Evolutionary conservation across 1,140 invertebrate genomes (phyloP).

Genomic region (Bombus superbus): DNA sequence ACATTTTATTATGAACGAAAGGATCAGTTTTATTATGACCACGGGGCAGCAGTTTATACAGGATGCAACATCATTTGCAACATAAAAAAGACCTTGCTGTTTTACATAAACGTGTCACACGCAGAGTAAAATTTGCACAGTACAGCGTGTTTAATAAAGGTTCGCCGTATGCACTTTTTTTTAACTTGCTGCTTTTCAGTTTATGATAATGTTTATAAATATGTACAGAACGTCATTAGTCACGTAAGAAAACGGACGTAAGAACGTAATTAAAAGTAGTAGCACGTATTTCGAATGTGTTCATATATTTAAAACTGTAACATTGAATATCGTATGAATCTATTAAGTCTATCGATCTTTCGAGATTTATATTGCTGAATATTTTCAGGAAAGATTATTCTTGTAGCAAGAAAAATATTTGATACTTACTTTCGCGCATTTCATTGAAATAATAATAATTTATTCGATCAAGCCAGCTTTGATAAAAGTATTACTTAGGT

Average conservation of each 20-base stretch:
- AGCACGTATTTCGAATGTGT: background rate
- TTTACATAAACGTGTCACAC: background rate
- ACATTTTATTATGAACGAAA: background rate
- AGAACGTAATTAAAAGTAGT: background rate
- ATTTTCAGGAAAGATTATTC: too few relatives aligned
- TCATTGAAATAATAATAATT: too few relatives aligned
- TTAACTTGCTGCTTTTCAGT: background rate
- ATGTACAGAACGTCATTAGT: background rate
- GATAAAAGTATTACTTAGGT: background rate
- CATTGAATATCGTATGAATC: background rate
- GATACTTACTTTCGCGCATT: too few relatives aligned
- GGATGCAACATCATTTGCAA: background rate
- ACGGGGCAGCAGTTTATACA: background rate
- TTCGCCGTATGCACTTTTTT: background rate
- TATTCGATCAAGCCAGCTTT: too few relatives aligned
- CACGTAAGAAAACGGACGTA: too few relatives aligned
- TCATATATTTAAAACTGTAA: background rate
- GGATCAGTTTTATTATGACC: constrained; percentile 2
- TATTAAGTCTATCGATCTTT: background rate
- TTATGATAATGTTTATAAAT: background rate
- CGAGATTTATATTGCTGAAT: background rate
- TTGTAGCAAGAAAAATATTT: too few relatives aligned
- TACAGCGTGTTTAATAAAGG: background rate
- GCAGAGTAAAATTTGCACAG: background rate
- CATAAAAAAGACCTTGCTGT: background rate